Base-by-base conservation (phyloP, 1,140 invertebrate genomes). In the Drosophila orena region DNA sequence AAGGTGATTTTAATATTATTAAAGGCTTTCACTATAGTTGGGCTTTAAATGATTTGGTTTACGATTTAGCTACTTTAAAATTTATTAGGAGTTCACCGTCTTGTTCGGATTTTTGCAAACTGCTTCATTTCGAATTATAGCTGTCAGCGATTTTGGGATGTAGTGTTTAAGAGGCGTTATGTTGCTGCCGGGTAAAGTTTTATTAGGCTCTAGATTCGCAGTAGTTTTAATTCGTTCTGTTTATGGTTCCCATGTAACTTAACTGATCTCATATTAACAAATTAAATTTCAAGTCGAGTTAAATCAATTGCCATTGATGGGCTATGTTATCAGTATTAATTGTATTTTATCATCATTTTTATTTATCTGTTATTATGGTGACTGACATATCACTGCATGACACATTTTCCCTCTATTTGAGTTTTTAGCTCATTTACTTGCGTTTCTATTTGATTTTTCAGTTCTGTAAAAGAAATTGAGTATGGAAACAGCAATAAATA, bases 401-500 rank as follows among this genome's bases (percentile, higher is more conserved):
- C 96, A 94, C 97, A 98, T 94, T 97, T 97, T 94, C 96, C 97
- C 95, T 98, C 97, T 93, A 98, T 97, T 94, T 97, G 97, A 91
- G 97, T 95, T 94, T 98, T 98, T 93, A 98, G 94, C 94, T 98
- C 97, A 93, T 96, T 98, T 93, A 98, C 97, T 95, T 98, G 97
- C 92, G 96, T 97, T 94, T 98, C 97, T 95, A 98, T 96, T 93
- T 97, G 96, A 94, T 98, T 98, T 95, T 98, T 98, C 94, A 98
- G 93, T 94, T 97, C 97, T 98, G 96, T 83, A 96, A 96, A 92
- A 92, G 84, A 91, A 92, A 90, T 89, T 92, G 91, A 81, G 86
- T 81, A 91, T 91, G 84, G 91, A 92, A 92, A 92, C 91, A 92
- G 91, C 91, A 92, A 92, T 91, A 92, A 92, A 92, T 92, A 91